These are phyloP conservation scores for Elephantulus edwardii DNA, from an alignment of 2,113 vertebrate genomes.

Conservation along the genomic window DNA sequence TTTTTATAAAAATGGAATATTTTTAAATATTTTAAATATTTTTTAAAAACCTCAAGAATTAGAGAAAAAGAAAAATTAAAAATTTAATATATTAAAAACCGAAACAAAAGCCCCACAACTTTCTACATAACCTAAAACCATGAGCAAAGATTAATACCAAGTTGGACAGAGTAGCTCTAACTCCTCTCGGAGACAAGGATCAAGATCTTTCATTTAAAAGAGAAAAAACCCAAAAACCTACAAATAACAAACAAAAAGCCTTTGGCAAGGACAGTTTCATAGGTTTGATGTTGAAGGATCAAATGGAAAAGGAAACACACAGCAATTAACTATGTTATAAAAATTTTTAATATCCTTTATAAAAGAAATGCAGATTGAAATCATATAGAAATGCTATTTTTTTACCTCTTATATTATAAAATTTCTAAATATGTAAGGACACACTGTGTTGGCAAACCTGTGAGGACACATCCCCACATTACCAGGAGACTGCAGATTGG, in stretches of 20 bases:
- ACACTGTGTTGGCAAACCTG: neutral
- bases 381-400: neutral
- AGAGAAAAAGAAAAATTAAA: constrained; percentile 37
- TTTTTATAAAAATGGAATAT: too few relatives aligned
- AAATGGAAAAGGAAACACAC: neutral
- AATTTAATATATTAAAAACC: neutral
- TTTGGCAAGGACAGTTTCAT: neutral
- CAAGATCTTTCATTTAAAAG: neutral
- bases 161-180: neutral
- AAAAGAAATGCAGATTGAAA: constrained; percentile 10
- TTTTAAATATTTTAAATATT: too few relatives aligned
- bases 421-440: neutral
- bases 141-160: neutral
- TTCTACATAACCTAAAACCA: neutral
- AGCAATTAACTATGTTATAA: neutral
- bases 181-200: neutral
- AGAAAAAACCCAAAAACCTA: neutral
- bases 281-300: neutral
- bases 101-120: neutral
- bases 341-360: neutral
- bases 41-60: neutral
- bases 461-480: neutral
- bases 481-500: neutral
- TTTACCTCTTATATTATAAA: neutral
- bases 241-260: neutral